Evolutionary conservation across 2,797 vertebrate genomes (phyloP), one percentile per base, ranked within the genome.

Genomic region (Rousettus madagascariensis): DNA sequence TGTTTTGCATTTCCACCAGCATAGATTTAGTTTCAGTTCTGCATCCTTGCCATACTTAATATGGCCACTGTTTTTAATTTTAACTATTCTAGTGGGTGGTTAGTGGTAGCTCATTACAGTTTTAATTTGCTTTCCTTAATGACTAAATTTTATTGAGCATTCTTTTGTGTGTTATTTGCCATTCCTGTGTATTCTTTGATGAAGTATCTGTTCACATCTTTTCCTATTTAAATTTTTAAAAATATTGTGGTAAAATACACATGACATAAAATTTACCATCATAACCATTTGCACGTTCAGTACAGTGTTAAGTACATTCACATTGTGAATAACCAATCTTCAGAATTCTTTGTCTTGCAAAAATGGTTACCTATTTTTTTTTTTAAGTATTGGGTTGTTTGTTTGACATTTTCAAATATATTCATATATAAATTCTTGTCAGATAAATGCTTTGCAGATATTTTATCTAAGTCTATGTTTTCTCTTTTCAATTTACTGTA

Each of bases 61-160:
- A 49, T 93, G 66, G n/a, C 41, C 33, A 85, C 43, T 74, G 24
- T 26, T 10, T 83, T 65, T 43, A 43, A 61, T 74, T 90, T 77
- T 83, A 66, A 20, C 33, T 77, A 49, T 82, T 90, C 28, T 82
- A 15, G 24, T 90, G 36, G 30, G 9, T 95, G 26, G 75, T 43
- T 51, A 53, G 26, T 71, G 36, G 41, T 88, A 88, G 15, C 36
- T 94, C n/a, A 63, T 24, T 92, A 16, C 57, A 63, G 77, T 86
- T 95, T 95, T 78, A 84, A 78, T 65, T 84, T 84, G 22, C 53
- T 84, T 63, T 96, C n/a, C 38, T 55, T 83, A 49, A 55, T 71
- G 51, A 69, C 49, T 82, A 61, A 61, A 43, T 36, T 51, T 68
- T 46, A 36, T 63, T 61, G 63, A 94, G 17, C 36, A 46, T 65